phyloP scores from a whole-genome alignment of 2,113 vertebrate genomes.

The Trogon surrucura region DNA sequence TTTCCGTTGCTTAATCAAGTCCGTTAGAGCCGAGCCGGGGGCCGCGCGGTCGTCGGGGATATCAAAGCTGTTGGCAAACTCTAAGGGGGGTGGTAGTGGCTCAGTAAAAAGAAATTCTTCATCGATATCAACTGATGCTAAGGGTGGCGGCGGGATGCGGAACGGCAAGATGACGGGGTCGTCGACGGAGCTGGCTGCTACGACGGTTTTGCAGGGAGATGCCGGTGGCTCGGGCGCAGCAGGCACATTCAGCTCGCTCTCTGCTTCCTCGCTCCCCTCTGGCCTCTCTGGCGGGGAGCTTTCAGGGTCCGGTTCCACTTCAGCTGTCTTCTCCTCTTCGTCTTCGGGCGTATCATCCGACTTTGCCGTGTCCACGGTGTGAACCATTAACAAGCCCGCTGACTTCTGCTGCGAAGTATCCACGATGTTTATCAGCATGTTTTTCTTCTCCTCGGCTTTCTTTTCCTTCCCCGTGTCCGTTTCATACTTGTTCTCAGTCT shows the following conservation, averaged over 20 bases:
- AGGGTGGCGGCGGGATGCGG: conserved; percentile 91
- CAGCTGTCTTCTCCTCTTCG: conserved; percentile 73
- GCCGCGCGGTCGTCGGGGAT: conserved; percentile 88
- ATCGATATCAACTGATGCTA: conserved; percentile 93
- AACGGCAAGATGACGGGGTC: conserved; percentile 91
- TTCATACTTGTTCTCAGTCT: conserved; percentile 90
- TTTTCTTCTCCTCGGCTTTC: conserved; percentile 86
- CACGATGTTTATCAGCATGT: conserved; percentile 80
- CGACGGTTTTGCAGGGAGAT: conserved; percentile 82
- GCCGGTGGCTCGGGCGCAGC: conserved; percentile 68
- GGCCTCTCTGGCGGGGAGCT: conserved; percentile 72
- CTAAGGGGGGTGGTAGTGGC: conserved; percentile 93
- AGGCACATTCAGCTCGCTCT: conserved; percentile 69
- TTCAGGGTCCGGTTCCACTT: conserved; percentile 61
- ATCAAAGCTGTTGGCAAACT: conserved; percentile 98
- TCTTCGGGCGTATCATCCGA: conserved; percentile 66
- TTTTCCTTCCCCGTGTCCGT: conserved; percentile 77
- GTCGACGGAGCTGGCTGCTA: conserved; percentile 84
- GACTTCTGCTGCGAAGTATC: conserved; percentile 88
- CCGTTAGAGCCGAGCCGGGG: conserved; percentile 73
- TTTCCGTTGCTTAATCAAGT: conserved; percentile 84
- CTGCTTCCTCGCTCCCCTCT: conserved; percentile 77
- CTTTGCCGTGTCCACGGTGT: conserved; percentile 78
- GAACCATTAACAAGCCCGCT: conserved; percentile 93
- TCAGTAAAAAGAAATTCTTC: conserved; percentile 95